Evolutionary conservation across 1,140 invertebrate genomes (phyloP), one percentile per base, ranked within the genome.

Genomic region (Orussus abietinus): DNA sequence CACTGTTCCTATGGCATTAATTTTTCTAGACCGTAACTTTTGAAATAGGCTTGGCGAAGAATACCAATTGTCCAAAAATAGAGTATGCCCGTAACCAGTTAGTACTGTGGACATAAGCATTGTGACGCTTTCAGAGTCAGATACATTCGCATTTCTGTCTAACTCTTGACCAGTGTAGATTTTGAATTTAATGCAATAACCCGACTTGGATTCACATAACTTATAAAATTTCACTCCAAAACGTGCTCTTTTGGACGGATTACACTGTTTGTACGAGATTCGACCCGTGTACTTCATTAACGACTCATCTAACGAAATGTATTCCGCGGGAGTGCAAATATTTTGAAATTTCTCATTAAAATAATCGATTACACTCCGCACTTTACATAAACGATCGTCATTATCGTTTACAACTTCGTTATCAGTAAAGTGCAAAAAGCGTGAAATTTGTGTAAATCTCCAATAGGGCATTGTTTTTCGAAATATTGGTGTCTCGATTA

Each of bases 1-100:
- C 5, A 55, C 52, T 34, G 48, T 51, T 14, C 49, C 42, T 13
- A 54, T 28, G 3, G 13, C 50, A 36, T 50, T 33, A 9, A 9
- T 46, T 19, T 51, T 28, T 12, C 12, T 40, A 4, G 13, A n/a
- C 17, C 29, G 36, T 38, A 51, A 36, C 3, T 38, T 39, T 45
- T 17, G 11, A 50, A 43, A 54, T 35, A 53, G 15, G 13, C 33
- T 39, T 35, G 48, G 34, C 12, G 47, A 42, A 35, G 28, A 35
- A 43, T 48, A 50, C 42, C 43, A 46, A 39, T 38, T 49, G 22
- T 45, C 15, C 2, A 35, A 10, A 25, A 19, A 46, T n/a, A 46
- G 10, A 12, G 41, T 46, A 22, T 46, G 30, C 7, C 42, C 44
- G 6, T 12, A 13, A 19, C 25, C 11, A 30, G 14, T 20, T 11